phyloP scores from a whole-genome alignment of 2,113 vertebrate species.

The Carlito syrichta region DNA sequence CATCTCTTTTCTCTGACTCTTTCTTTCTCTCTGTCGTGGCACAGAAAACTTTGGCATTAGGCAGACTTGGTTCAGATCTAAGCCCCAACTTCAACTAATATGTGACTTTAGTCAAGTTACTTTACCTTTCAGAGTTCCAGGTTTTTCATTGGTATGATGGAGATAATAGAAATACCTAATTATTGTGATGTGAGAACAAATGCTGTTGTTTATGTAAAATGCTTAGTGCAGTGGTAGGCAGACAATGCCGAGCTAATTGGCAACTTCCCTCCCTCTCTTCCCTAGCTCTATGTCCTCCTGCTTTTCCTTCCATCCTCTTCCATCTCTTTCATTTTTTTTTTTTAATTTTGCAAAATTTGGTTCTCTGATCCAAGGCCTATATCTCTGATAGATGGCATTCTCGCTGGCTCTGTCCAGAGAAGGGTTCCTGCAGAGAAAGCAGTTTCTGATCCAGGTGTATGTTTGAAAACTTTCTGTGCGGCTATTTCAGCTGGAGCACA shows the following conservation, averaged over 20 bases:
- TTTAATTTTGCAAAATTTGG: background rate
- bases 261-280: background rate
- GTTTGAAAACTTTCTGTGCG: background rate
- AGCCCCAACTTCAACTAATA: background rate
- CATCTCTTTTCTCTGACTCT: background rate
- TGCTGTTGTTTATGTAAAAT: background rate
- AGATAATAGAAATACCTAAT: background rate
- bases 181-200: background rate
- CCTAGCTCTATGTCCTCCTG: background rate
- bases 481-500: background rate
- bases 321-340: background rate
- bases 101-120: background rate
- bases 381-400: background rate
- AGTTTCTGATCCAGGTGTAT: background rate
- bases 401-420: background rate
- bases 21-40: background rate
- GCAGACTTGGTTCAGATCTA: background rate
- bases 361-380: background rate
- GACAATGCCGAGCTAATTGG: background rate
- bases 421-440: background rate
- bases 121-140: background rate
- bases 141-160: background rate
- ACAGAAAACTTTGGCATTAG: background rate
- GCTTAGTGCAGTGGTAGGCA: background rate
- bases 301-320: background rate